Conservation (phyloP, 2,113 vertebrate genomes). For the Lycocorax pyrrhopterus region DNA sequence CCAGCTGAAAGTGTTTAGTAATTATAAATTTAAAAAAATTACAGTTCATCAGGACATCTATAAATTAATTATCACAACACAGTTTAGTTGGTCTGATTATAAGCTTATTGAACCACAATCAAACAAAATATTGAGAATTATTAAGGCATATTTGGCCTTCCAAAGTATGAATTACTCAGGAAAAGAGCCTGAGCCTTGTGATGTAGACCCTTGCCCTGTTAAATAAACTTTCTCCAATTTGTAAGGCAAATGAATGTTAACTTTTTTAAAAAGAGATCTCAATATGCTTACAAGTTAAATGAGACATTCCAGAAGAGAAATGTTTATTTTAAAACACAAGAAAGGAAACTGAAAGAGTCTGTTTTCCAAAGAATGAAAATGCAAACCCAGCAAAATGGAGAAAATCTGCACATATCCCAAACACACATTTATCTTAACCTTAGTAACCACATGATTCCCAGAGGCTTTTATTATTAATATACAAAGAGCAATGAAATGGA, state of each 20-base stretch:
- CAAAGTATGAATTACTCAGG: neutral
- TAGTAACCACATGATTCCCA: neutral
- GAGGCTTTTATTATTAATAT: neutral
- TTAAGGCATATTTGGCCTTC: neutral
- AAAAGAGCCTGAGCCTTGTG: neutral
- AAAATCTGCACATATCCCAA: neutral
- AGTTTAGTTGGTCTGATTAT: neutral
- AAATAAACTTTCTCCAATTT: neutral
- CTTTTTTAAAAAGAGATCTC: neutral
- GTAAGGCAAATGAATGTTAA: neutral
- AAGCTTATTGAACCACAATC: neutral
- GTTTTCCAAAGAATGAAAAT: slow-evolving; percentile 19
- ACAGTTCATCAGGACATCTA: neutral
- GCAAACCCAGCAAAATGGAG: neutral
- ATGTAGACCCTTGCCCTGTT: neutral
- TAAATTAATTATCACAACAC: neutral
- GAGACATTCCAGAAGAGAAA: neutral
- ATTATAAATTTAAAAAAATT: neutral
- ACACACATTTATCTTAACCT: neutral
- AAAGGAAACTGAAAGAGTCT: neutral
- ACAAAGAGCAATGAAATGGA: neutral
- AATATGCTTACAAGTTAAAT: neutral
- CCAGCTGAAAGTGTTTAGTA: neutral
- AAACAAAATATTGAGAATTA: neutral
- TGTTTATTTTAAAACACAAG: slow-evolving; percentile 9